These are phyloP conservation scores for Gymnothorax reevesii DNA, from an alignment of 2,797 vertebrate genomes.

Conservation along the genomic window DNA sequence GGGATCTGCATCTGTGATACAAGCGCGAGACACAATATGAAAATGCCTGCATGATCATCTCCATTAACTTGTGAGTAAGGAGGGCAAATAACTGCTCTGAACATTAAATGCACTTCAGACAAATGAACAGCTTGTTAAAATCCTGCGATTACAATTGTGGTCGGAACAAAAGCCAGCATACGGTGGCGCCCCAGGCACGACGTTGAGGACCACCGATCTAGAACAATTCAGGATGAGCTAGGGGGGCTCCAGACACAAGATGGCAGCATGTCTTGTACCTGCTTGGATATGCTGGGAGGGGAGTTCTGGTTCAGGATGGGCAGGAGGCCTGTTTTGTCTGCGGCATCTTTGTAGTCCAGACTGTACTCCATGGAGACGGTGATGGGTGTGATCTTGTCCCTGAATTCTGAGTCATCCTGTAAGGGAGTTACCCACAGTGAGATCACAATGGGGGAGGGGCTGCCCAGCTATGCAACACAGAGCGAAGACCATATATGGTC, in stretches of 20 bases:
- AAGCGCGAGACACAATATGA: no score
- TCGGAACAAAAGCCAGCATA: no score
- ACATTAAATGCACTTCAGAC: background rate
- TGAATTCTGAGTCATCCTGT: slow-evolving; percentile 91
- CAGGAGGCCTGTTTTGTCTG: slow-evolving; percentile 79
- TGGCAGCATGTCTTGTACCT: slow-evolving; percentile 68
- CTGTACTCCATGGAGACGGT: slow-evolving; percentile 90
- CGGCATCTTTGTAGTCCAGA: slow-evolving; percentile 81
- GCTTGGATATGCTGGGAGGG: slow-evolving; percentile 86
- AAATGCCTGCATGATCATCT: no score
- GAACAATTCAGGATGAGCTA: background rate
- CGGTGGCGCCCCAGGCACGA: no score
- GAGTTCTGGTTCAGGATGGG: slow-evolving; percentile 86
- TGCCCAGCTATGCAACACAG: background rate
- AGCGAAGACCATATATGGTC: background rate
- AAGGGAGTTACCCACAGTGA: slow-evolving; percentile 22
- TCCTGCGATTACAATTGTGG: no score
- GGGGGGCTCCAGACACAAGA: background rate
- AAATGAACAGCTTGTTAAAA: no score
- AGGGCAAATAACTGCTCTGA: no score
- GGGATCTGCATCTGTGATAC: no score
- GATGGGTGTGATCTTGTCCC: slow-evolving; percentile 95
- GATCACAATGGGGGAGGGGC: background rate
- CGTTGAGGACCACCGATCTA: background rate
- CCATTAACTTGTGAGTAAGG: no score